Evolutionary conservation across 1,140 invertebrate genomes (phyloP), one percentile per base, ranked within the genome.

Genomic region (Cydia strobilella): DNA sequence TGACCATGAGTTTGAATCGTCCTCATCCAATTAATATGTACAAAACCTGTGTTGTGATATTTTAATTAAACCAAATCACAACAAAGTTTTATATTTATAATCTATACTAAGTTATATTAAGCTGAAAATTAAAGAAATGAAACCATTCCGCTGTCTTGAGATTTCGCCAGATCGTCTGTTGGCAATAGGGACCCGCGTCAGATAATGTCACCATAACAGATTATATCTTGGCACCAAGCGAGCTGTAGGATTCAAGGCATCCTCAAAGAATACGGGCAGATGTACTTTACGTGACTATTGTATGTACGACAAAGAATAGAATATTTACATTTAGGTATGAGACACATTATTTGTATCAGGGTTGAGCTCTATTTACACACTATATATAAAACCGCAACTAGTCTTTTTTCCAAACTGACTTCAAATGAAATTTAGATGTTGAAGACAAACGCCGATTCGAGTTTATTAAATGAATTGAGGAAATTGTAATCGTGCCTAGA

Each of bases 121-220:
- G 27, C 15, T n/a, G 27, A 18, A 66, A 31, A 12, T 35, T 66
- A 66, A 31, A 66, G 63, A 66, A 66, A 66, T 31, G 13, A 66
- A 66, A 27, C 63, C 6, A 31, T 63, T 54, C n/a, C 79, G 84
- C 84, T 83, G 80, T 82, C 82, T 86, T 80, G 80, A 84, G 79
- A 82, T 81, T 89, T 87, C 85, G 85, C 87, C 76, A 81, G 80
- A 82, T 82, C 76, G 76, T 59, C 74, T 79, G 83, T 88, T 90
- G 89, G 89, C 89, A 90, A 83, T 79, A 80, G 84, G 79, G 62
- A 74, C 63, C 27, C 51, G 73, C 27, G 86, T 83, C 79, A 85
- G 86, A 89, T 90, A 89, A 90, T 88, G 88, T 89, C 86, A 88
- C 86, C 87, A 89, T 89, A 90, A 89, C 87, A 90, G 87, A 90